phyloP scores from a whole-genome alignment of 1,140 invertebrate species.

The Nylanderia fulva region DNA sequence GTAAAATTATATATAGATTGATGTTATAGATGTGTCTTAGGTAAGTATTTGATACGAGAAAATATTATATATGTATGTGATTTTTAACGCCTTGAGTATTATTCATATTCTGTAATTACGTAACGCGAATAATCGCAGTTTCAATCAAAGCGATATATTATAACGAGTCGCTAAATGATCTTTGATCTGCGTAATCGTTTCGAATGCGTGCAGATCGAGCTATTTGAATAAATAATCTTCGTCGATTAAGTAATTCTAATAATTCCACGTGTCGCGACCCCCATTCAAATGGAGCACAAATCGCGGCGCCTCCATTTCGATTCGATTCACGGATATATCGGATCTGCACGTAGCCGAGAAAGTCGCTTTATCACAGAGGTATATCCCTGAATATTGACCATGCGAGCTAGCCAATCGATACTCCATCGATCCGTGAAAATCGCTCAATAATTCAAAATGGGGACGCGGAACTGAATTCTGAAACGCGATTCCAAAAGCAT shows the following conservation, averaged over 20 bases:
- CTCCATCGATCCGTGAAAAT: constrained; percentile 54
- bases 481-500: constrained; percentile 11
- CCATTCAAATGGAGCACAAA: constrained; percentile 26
- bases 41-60: background rate
- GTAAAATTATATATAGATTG: background rate
- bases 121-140: background rate
- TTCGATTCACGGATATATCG: constrained; percentile 60
- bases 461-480: constrained; percentile 45
- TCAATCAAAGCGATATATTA: background rate
- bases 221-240: constrained; percentile 12
- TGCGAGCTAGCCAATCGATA: constrained; percentile 52
- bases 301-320: constrained; percentile 47
- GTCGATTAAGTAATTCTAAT: constrained; percentile 18
- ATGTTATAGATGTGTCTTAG: background rate
- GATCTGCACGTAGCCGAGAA: constrained; percentile 49
- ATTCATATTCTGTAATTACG: background rate
- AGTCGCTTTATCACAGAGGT: constrained; percentile 58
- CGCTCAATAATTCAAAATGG: constrained; percentile 55
- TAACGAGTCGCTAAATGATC: background rate
- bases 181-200: background rate
- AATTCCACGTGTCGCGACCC: constrained; percentile 8
- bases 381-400: constrained; percentile 45
- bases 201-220: background rate
- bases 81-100: background rate
- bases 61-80: background rate